These are phyloP conservation scores for Linyphia triangularis DNA, from an alignment of 2,888 invertebrate genomes.

Conservation along the genomic window DNA sequence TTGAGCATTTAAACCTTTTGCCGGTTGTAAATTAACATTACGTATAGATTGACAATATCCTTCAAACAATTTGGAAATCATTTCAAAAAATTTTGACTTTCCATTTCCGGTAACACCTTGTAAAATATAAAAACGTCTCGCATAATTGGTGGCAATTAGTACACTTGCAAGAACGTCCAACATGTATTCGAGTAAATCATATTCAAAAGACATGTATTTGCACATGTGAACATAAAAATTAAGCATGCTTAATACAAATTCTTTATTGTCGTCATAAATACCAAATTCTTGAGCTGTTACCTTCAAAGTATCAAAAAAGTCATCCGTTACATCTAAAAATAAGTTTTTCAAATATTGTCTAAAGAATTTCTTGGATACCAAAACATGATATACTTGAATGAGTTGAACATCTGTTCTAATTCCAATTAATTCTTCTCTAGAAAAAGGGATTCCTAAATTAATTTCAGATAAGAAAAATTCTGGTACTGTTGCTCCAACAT, in stretches of 20 bases:
- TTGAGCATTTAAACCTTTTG: neutral
- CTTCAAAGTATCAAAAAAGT: conserved; percentile 16
- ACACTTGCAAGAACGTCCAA: conserved; percentile 37
- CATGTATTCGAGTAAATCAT: conserved; percentile 38
- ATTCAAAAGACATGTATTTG: conserved; percentile 50
- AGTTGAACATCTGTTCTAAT: no score
- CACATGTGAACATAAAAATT: conserved; percentile 51
- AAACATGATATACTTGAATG: neutral
- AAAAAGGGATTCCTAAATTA: neutral
- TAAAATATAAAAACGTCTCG: conserved; percentile 38
- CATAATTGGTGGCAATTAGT: conserved; percentile 50
- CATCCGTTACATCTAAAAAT: conserved; percentile 12
- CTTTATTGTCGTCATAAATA: no score
- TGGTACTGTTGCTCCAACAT: conserved; percentile 28
- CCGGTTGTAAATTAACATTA: conserved; percentile 10
- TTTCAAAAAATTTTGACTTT: conserved; percentile 46
- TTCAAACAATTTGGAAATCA: conserved; percentile 15
- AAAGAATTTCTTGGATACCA: conserved; percentile 12
- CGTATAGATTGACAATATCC: conserved; percentile 17
- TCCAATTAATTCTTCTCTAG: neutral
- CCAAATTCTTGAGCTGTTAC: neutral
- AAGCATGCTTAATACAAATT: conserved; percentile 5
- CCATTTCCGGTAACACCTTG: conserved; percentile 55
- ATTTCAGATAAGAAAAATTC: conserved; percentile 36
- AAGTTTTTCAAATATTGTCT: conserved; percentile 26